A percentile compares a stretch with the other conserved stretches of the same genome.
phyloP scores from a whole-genome alignment of 1,140 invertebrate species.

The Helicoverpa zea region DNA sequence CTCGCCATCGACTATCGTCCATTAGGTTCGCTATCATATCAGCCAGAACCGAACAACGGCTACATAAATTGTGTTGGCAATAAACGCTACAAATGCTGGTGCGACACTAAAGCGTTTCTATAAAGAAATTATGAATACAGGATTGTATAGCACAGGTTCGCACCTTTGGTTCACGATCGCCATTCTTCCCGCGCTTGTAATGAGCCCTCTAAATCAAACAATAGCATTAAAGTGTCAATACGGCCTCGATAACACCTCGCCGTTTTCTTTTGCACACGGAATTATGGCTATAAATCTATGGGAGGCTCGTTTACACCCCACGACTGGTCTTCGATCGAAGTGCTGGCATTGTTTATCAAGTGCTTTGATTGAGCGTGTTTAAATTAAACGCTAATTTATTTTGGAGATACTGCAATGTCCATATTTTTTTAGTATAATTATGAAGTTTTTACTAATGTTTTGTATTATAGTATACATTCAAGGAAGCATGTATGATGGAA shows the following conservation, averaged over 20 bases:
- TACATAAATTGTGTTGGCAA: slow-evolving; percentile 37
- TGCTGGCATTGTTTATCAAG: slow-evolving; percentile 22
- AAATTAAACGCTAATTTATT: slow-evolving; percentile 1
- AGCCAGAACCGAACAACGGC: slow-evolving; percentile 20
- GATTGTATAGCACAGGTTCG: slow-evolving; percentile 60
- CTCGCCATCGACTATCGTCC: slow-evolving; percentile 11
- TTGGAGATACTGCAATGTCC: not conserved
- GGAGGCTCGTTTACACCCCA: slow-evolving; percentile 65
- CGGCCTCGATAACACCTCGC: slow-evolving; percentile 80
- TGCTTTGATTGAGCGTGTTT: not conserved
- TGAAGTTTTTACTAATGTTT: too few relatives aligned
- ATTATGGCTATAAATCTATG: slow-evolving; percentile 82
- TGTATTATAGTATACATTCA: too few relatives aligned
- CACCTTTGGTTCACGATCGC: slow-evolving; percentile 72
- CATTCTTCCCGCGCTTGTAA: slow-evolving; percentile 79
- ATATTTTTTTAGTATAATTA: too few relatives aligned
- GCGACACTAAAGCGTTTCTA: slow-evolving; percentile 56
- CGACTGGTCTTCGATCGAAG: slow-evolving; percentile 59
- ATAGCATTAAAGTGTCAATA: slow-evolving; percentile 86
- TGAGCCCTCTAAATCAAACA: slow-evolving; percentile 86
- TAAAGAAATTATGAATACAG: slow-evolving; percentile 74
- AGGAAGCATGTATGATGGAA: too few relatives aligned
- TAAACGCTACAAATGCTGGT: slow-evolving; percentile 46
- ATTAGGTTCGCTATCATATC: slow-evolving; percentile 32
- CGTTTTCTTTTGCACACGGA: slow-evolving; percentile 82